A percentile compares a stretch with the other conserved stretches of the same genome.
Conservation (phyloP, 2,797 vertebrate species). For the Calcarius lapponicus region DNA sequence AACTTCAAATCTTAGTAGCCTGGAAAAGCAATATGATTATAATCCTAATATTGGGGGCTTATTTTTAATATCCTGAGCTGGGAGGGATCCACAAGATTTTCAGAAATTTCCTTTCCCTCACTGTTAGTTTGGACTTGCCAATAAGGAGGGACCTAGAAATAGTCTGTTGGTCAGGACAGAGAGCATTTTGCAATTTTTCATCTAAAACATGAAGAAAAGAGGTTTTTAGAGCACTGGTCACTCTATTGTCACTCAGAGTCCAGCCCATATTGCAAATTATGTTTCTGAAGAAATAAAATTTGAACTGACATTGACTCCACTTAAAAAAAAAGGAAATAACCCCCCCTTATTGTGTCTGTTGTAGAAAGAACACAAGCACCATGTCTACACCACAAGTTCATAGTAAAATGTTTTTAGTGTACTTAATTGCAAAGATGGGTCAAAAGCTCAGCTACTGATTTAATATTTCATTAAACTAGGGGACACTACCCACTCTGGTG, state of each 20-base stretch:
- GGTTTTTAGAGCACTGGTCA: neutral
- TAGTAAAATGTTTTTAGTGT: neutral
- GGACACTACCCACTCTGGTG: neutral
- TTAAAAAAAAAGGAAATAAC: neutral
- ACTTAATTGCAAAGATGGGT: neutral
- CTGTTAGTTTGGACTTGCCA: neutral
- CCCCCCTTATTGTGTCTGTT: rapidly evolving
- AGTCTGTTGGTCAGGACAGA: neutral
- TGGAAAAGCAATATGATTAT: neutral
- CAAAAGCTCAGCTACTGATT: neutral
- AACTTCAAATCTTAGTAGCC: neutral
- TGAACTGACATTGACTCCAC: neutral
- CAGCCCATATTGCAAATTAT: neutral
- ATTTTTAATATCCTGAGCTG: neutral
- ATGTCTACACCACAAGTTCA: neutral
- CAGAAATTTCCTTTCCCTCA: neutral
- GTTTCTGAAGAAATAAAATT: neutral
- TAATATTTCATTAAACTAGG: neutral
- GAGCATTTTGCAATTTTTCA: neutral
- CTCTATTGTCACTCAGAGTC: neutral
- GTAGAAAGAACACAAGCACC: neutral
- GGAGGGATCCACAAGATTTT: neutral
- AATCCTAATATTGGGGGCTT: neutral
- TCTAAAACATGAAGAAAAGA: neutral
- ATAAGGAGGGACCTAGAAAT: neutral